Evolutionary conservation across 1,140 invertebrate genomes (phyloP), one percentile per base, ranked within the genome.

Genomic region (Drosophila grimshawi): DNA sequence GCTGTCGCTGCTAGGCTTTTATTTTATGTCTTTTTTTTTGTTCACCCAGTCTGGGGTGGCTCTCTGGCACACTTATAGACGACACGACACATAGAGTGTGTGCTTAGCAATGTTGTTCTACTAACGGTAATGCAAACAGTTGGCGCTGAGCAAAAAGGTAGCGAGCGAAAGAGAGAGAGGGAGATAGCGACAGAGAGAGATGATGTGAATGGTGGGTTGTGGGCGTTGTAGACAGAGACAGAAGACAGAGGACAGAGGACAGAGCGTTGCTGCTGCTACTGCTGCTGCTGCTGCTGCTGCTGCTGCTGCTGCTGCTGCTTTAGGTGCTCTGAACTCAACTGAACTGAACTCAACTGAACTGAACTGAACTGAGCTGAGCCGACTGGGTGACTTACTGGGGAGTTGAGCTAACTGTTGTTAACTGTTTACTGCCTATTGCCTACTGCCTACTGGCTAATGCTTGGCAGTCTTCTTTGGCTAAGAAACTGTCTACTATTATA

Each of bases 61-160:
- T 60, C 78, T 60, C 86, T 85, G 83, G 86, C 82, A 86, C 83
- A 86, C 83, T 86, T 88, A 86, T 88, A 81, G 72, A 66, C 80
- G 72, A 85, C 80, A 66, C 80, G 72, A 85, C 80, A 82, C 74
- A 85, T 67, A 70, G 67, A 80, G 83, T 79, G 72, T 75, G 62
- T 82, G 76, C 78, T 81, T 81, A 86, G 82, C 82, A 78, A 86
- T 89, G 83, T 88, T 88, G 85, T 89, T 89, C 85, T 80, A 89
- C 86, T 89, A 89, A 89, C 85, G 85, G 80, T 89, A 89, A 89
- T 89, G 86, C 85, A 89, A 89, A 89, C 83, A 86, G 85, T 83
- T 76, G 72, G 70, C 75, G 63, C 39, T 43, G 63, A 35, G 55
- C 46, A 43, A 41, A 32, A 10, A 32, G 57, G 51, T n/a, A 41